Base-by-base conservation (phyloP, 2,113 vertebrate species). In the Mungos mungo region DNA sequence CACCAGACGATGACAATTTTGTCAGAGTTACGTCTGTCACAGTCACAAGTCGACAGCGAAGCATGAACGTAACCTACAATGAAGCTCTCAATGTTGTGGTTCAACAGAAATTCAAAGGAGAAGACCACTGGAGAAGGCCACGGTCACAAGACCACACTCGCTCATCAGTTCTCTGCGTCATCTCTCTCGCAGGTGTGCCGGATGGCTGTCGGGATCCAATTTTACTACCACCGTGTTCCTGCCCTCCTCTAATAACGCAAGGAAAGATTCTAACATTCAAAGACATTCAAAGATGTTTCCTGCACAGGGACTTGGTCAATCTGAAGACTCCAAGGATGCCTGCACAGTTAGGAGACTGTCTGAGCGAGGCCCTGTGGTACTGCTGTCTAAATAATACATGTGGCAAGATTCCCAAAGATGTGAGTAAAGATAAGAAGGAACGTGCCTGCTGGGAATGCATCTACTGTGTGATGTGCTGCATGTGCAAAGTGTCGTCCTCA, bases 351-450 rank as follows among this genome's bases (percentile, higher is more conserved):
- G 3, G 54, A 54, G 69, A 31, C 3, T 27, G 45, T 45, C 90
- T 14, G 4, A 33, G 63, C 2, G 71, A 84, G 31, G 25, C 54
- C 41, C 5, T 0, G 0, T 47, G 8, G 27, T 16, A n/a, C 50
- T 7, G 25, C 21, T 4, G 33, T 8, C 60, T 45, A 27, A 72
- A 27, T 19, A 8, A 7, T 29, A 19, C 52, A 12, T 65, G 18
- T 2, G 1, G 65, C n/a, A 23, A 23, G 19, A 35, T 5, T 45
- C 41, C 9, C 9, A 25, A 47, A 84, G n/a, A 69, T 16, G 16
- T 7, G 35, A 27, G 9, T 57, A 27, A 84, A 54, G 65, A 19
- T 5, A 16, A 50, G 19, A 35, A 71, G 35, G 7, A 8, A 25
- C 4, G 23, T 45, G 21, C 5, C 29, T 8, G 33, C 65, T 35